Evolutionary conservation across 2,797 vertebrate species (phyloP).

Genomic region (Chelonia mydas): DNA sequence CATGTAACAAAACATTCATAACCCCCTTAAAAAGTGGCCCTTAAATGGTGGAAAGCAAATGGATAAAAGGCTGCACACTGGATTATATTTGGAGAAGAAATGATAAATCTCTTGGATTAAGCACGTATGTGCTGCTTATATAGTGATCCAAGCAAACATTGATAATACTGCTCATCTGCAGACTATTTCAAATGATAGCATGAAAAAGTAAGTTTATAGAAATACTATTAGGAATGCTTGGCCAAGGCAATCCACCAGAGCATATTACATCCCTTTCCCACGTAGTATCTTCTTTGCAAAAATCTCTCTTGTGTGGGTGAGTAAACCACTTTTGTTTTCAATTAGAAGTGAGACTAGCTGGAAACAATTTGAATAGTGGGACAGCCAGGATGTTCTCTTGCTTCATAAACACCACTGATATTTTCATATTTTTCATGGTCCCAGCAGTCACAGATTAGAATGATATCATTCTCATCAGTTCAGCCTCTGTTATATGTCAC

Average conservation of each 20-base stretch:
- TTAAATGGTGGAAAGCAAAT: neutral
- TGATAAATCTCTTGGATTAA: constrained; percentile 28
- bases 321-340: neutral
- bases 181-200: constrained; percentile 49
- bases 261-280: neutral
- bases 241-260: neutral
- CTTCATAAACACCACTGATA: neutral
- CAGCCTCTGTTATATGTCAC: neutral
- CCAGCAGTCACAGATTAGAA: neutral
- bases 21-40: neutral
- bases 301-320: neutral
- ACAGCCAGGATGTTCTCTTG: neutral
- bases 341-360: neutral
- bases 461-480: rapidly evolving
- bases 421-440: neutral
- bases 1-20: neutral
- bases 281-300: neutral
- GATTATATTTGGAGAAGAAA: constrained; percentile 20
- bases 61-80: constrained; percentile 2
- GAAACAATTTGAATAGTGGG: neutral
- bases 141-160: constrained; percentile 48
- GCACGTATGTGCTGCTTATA: neutral
- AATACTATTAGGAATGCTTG: neutral
- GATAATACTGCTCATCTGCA: constrained; percentile 31
- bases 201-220: constrained; percentile 54